phyloP scores from a whole-genome alignment of 2,797 vertebrate species.

The Adelosebastes latens region DNA sequence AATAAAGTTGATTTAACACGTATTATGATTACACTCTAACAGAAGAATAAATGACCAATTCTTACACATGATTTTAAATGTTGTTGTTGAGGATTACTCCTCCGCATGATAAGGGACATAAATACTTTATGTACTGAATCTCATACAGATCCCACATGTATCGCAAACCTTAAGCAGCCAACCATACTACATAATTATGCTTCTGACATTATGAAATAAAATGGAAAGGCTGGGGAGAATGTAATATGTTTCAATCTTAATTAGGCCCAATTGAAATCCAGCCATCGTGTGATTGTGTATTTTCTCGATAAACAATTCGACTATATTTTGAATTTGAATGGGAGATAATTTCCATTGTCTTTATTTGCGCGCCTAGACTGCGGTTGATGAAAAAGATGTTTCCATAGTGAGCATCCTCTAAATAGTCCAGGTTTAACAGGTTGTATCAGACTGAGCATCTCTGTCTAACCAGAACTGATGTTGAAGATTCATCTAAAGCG shows the following conservation, averaged over 20 bases:
- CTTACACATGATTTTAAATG: not conserved
- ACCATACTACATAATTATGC: conserved; percentile 18
- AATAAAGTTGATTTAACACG: not conserved
- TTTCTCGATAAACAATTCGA: conserved; percentile 33
- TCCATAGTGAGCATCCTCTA: conserved; percentile 86
- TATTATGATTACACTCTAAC: not conserved
- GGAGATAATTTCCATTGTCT: conserved; percentile 54
- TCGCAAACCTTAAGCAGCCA: conserved; percentile 5
- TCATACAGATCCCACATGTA: not conserved
- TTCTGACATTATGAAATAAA: conserved; percentile 29
- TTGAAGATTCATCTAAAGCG: conserved; percentile 40
- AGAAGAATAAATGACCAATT: not conserved
- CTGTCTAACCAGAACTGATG: conserved; percentile 63
- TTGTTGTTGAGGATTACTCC: not conserved
- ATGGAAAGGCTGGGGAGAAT: not conserved
- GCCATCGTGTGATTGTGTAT: conserved; percentile 17
- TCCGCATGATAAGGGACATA: conserved; percentile 22
- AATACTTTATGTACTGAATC: not conserved
- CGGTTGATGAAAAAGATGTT: conserved; percentile 89
- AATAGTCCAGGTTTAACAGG: conserved; percentile 87
- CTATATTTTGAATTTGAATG: conserved; percentile 58
- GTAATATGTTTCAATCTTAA: conserved; percentile 20
- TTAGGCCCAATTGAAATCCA: conserved; percentile 37
- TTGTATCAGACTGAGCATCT: conserved; percentile 81
- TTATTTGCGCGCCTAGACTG: conserved; percentile 72